Evolutionary conservation across 2,797 vertebrate genomes (phyloP).

Genomic region (Schizopygopsis pylzovi): DNA sequence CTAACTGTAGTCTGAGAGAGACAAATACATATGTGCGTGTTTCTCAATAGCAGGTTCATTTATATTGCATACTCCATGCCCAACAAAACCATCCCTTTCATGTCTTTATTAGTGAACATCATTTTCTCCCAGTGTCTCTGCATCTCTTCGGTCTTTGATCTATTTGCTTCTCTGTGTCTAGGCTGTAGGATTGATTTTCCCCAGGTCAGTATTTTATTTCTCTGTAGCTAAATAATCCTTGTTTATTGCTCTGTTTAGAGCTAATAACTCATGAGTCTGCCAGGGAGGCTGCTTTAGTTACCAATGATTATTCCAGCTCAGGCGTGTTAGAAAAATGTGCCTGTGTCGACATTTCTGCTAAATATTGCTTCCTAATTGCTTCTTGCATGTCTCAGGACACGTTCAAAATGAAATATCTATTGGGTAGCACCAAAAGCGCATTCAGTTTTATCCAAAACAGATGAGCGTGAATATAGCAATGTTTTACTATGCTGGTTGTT

Average conservation of each 20-base stretch:
- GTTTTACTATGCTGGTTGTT: background rate
- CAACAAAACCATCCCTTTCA: background rate
- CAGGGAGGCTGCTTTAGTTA: background rate
- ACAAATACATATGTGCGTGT: background rate
- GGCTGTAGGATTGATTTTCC: conserved; percentile 4
- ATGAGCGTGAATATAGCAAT: background rate
- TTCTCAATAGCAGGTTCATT: background rate
- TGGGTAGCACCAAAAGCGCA: background rate
- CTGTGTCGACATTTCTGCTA: background rate
- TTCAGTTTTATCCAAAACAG: background rate
- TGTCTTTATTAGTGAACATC: background rate
- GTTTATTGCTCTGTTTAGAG: conserved; percentile 4
- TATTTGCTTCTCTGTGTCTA: background rate
- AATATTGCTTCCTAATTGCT: conserved; percentile 3
- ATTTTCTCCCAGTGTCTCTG: background rate
- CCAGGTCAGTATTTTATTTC: background rate
- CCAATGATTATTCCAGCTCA: background rate
- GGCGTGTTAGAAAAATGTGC: background rate
- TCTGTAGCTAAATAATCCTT: background rate
- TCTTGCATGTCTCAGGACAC: background rate
- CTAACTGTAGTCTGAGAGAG: background rate
- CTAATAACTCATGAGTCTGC: background rate
- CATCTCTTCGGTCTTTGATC: background rate
- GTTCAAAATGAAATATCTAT: background rate
- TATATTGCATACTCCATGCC: background rate